Conservation (phyloP, 2,113 vertebrate species). For the Chrysochloris asiatica region DNA sequence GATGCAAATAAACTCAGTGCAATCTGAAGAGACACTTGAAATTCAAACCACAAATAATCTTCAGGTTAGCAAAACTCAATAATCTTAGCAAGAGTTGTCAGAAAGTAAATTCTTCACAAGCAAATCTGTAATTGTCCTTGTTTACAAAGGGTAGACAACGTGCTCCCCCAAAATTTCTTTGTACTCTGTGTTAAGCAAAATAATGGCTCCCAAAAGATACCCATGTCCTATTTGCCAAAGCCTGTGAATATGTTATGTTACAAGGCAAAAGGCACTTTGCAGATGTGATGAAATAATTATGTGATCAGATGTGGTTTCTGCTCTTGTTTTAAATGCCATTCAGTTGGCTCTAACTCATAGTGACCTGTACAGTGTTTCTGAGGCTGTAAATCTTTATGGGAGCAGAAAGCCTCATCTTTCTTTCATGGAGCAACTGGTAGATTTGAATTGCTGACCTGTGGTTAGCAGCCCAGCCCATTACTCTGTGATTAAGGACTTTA, state of each 20-base stretch:
- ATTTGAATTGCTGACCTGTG: too few relatives aligned
- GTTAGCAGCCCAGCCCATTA: too few relatives aligned
- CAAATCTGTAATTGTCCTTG: background rate
- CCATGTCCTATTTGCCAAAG: background rate
- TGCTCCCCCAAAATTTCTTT: background rate
- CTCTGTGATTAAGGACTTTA: background rate
- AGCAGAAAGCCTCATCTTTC: too few relatives aligned
- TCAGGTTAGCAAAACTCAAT: slow-evolving; percentile 15
- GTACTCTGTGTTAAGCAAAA: background rate
- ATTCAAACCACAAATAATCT: background rate
- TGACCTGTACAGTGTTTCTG: too few relatives aligned
- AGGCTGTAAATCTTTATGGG: too few relatives aligned
- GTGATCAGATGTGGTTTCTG: background rate
- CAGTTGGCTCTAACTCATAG: too few relatives aligned
- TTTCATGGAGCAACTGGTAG: too few relatives aligned
- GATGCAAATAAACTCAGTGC: background rate
- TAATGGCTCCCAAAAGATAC: background rate
- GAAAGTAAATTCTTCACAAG: background rate
- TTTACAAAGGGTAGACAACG: slow-evolving; percentile 9
- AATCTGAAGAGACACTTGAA: slow-evolving; percentile 15
- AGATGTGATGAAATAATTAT: background rate
- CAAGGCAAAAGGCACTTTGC: background rate
- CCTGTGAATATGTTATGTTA: background rate
- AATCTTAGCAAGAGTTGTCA: background rate
- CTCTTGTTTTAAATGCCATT: too few relatives aligned